Evolutionary conservation across 2,797 vertebrate genomes (phyloP).

Genomic region (Percopsis omiscomaycus): DNA sequence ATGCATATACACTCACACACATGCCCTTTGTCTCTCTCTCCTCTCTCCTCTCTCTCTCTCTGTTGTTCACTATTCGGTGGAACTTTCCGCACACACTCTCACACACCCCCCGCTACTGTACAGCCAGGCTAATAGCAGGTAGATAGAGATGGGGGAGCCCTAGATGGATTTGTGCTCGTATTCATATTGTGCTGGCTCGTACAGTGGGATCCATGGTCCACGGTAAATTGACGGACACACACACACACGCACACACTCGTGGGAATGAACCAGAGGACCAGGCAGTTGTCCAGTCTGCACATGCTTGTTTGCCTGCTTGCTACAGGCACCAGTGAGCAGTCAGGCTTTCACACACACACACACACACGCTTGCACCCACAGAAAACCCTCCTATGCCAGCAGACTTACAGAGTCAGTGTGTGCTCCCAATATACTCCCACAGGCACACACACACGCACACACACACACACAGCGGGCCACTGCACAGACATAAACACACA

Average conservation of each 20-base stretch:
- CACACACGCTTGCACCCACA: not conserved
- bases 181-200: too few species aligned
- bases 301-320: too few species aligned
- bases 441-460: not conserved
- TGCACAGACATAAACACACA: slow-evolving; percentile 6
- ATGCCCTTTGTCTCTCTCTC: not conserved
- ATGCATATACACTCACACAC: not conserved
- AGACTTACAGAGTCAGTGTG: too few species aligned
- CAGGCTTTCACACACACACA: not conserved
- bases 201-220: too few species aligned
- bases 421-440: not conserved
- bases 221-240: not conserved
- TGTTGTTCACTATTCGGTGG: too few species aligned
- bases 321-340: too few species aligned
- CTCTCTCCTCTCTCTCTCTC: too few species aligned
- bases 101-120: slow-evolving; percentile 3
- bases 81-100: not conserved
- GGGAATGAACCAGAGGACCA: too few species aligned
- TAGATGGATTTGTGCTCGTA: too few species aligned
- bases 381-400: not conserved
- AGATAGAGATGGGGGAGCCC: too few species aligned
- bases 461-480: not conserved
- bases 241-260: not conserved
- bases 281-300: too few species aligned
- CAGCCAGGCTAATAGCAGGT: not conserved